Conservation (phyloP, 2,113 vertebrate genomes). For the Myrmecobius fasciatus region DNA sequence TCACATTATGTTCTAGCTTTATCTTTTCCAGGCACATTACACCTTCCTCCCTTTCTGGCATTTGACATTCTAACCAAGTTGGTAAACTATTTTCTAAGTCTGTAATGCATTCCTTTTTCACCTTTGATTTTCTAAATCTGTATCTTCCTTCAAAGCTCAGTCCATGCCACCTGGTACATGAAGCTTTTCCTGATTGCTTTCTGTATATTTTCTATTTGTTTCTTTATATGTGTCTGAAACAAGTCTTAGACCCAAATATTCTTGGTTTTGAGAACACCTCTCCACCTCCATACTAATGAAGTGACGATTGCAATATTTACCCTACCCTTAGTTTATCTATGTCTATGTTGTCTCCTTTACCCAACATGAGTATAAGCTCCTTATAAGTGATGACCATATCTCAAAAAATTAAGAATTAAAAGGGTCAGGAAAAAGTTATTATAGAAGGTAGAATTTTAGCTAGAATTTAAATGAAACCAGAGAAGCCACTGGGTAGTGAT, state of each 20-base stretch:
- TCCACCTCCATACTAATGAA: background rate
- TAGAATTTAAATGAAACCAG: too few species aligned
- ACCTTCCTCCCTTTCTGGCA: too few species aligned
- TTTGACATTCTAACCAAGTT: background rate
- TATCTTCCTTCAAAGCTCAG: background rate
- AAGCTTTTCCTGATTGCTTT: background rate
- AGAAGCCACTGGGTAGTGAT: too few species aligned
- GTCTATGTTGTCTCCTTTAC: background rate
- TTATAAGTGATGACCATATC: too few species aligned
- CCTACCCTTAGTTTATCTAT: background rate
- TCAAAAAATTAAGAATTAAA: too few species aligned
- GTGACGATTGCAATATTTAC: background rate
- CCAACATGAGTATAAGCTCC: too few species aligned
- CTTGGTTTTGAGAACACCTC: background rate
- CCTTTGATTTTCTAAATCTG: background rate
- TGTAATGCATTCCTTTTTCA: background rate
- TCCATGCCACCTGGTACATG: too few species aligned
- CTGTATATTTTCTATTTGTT: background rate
- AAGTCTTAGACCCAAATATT: background rate
- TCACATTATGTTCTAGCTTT: background rate
- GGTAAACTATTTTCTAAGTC: background rate
- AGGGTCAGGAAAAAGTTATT: too few species aligned
- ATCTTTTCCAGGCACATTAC: background rate
- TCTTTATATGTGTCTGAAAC: background rate
- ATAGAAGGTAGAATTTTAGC: too few species aligned